Conservation (phyloP, 2,888 invertebrate species). For the Acleris emargana region DNA sequence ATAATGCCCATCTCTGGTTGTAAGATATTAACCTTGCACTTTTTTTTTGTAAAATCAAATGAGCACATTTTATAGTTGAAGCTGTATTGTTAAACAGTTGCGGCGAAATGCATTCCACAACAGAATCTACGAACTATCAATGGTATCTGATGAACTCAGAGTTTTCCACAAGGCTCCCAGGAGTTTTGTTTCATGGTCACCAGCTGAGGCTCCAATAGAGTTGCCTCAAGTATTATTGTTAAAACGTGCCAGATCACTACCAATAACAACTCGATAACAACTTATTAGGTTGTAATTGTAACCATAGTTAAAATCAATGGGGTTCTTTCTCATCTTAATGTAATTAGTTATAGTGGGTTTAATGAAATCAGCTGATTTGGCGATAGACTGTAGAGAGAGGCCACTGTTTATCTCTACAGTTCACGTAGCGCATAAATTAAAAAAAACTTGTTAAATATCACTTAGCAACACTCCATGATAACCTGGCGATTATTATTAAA, state of each 20-base stretch:
- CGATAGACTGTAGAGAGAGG: conserved; percentile 8
- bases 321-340: conserved; percentile 28
- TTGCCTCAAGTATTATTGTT: conserved; percentile 32
- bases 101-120: conserved; percentile 44
- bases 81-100: conserved; percentile 28
- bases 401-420: conserved; percentile 15
- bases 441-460: conserved; percentile 19
- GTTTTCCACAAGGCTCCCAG: conserved; percentile 13
- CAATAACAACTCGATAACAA: conserved; percentile 4
- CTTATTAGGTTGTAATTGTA: conserved; percentile 17
- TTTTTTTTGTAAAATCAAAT: neutral
- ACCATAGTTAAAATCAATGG: conserved; percentile 23
- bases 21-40: neutral
- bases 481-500: conserved; percentile 34
- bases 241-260: conserved; percentile 9
- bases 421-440: conserved; percentile 18
- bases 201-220: neutral
- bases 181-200: conserved; percentile 8
- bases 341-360: conserved; percentile 15
- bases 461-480: conserved; percentile 28
- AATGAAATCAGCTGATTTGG: conserved; percentile 27
- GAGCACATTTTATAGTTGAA: conserved; percentile 24
- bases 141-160: conserved; percentile 19
- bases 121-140: conserved; percentile 45
- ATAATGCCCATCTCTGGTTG: no score